Percentiles rank a stretch among this genome's conserved stretches.
Evolutionary conservation across 1,140 invertebrate genomes (phyloP).

Genomic region (Penaeus japonicus): DNA sequence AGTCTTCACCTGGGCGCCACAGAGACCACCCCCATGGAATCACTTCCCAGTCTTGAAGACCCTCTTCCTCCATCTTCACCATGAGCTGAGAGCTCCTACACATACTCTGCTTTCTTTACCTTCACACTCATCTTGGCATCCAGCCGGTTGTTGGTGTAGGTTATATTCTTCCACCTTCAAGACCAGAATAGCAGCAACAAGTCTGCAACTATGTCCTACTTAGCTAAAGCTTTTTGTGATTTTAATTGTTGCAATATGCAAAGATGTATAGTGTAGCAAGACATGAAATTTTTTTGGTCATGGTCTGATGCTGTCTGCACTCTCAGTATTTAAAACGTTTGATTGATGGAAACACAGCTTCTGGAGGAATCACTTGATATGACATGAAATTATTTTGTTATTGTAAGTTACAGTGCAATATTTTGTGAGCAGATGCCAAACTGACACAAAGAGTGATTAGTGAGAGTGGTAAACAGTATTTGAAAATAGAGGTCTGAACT

Average conservation of each 20-base stretch:
- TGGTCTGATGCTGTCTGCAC: conserved; percentile 1
- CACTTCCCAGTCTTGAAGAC: not conserved
- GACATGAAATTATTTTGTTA: conserved; percentile 15
- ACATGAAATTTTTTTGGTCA: conserved; percentile 20
- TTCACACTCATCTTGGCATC: not conserved
- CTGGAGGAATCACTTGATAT: conserved; percentile 17
- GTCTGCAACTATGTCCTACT: conserved; percentile 48
- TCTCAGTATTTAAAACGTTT: not conserved
- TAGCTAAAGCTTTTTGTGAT: conserved; percentile 50
- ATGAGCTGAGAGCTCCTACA: not conserved
- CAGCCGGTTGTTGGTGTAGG: not conserved
- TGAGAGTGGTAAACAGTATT: not conserved
- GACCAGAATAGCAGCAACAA: conserved; percentile 29
- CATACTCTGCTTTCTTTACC: not conserved
- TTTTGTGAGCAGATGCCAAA: conserved; percentile 22
- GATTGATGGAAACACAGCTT: conserved; percentile 40
- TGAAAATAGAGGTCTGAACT: conserved; percentile 8
- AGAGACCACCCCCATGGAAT: conserved; percentile 42
- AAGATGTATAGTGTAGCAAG: conserved; percentile 40
- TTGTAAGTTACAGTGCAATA: conserved; percentile 45
- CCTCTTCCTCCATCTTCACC: not conserved
- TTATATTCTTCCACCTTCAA: not conserved
- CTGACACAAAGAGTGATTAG: not conserved
- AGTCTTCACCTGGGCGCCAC: conserved; percentile 20
- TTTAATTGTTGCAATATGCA: conserved; percentile 50